Evolutionary conservation across 2,797 vertebrate genomes (phyloP), one percentile per base, ranked within the genome.

Genomic region (Clarias platycephalus): DNA sequence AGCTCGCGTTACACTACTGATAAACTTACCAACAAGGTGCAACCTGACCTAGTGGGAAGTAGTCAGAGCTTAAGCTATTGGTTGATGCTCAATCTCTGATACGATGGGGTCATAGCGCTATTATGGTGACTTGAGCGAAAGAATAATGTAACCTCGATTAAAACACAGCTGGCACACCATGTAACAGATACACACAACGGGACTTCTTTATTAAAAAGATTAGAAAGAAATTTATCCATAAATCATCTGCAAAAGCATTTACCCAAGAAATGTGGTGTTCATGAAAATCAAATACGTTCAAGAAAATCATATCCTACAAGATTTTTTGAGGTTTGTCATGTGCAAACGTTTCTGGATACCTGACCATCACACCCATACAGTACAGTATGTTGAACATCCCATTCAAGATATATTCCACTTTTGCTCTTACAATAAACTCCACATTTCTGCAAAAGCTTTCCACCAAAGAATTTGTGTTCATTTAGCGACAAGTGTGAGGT

Each of bases 1-100:
- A 12, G 49, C 92, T 88, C 90, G 94, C 91, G 88, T 87, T 89
- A 95, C 92, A 94, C 93, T 91, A 64, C 88, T 90, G 92, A 92
- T 94, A 91, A 89, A 86, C 89, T 95, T 94, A 92, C 94, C 93
- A 87, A 60, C 37, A 10, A 86, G 83, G 31, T 67, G 93, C 87
- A 94, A 95, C 92, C 75, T 91, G 93, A 95, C 89, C 90, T 89
- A 84, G 55, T 78, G 77, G 88, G 85, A 84, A 88, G 76, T 64
- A 72, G 86, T 86, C 85, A 72, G 84, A 87, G 40, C 83, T 88
- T 87, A 88, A 60, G 70, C 60, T 80, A 84, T 55, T 87, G 88
- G 85, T 84, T 89, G 80, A 80, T 71, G 77, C 40, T 84, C 79
- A 66, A 44, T 77, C 22, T 75, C 37, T 88, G 74, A 86, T 82